Evolutionary conservation across 2,797 vertebrate species (phyloP).

Genomic region (Bothrops alternatus): DNA sequence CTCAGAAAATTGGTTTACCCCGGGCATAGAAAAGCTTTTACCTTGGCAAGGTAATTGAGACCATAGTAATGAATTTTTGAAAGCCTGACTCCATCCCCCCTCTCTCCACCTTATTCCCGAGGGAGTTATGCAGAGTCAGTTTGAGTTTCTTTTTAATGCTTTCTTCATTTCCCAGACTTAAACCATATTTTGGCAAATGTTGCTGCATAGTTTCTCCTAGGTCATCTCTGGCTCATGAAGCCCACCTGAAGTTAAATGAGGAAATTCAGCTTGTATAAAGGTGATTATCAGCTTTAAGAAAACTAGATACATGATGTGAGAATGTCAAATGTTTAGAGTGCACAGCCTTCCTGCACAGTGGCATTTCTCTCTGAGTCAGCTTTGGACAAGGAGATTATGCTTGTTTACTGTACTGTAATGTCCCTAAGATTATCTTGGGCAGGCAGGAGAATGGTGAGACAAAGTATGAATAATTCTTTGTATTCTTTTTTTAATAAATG

Average conservation of each 20-base stretch:
- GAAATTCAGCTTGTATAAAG: background rate
- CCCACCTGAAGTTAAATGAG: background rate
- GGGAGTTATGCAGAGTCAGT: background rate
- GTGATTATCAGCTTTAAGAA: background rate
- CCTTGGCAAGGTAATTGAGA: background rate
- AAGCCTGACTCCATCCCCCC: background rate
- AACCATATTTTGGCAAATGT: background rate
- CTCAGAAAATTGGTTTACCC: background rate
- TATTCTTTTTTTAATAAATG: background rate
- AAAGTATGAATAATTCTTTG: background rate
- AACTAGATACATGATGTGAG: background rate
- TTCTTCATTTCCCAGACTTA: background rate
- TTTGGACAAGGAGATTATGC: rapidly evolving
- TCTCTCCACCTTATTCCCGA: background rate
- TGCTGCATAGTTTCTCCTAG: background rate
- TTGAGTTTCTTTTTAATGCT: background rate
- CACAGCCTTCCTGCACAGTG: background rate
- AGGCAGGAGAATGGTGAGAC: background rate
- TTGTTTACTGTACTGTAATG: background rate
- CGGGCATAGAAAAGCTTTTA: background rate
- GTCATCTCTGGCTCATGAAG: background rate
- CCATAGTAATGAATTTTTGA: background rate
- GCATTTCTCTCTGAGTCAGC: background rate
- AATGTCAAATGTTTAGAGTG: rapidly evolving
- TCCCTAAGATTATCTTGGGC: background rate